Evolutionary conservation across 2,888 invertebrate species (phyloP).

Genomic region (Philereme transversata): DNA sequence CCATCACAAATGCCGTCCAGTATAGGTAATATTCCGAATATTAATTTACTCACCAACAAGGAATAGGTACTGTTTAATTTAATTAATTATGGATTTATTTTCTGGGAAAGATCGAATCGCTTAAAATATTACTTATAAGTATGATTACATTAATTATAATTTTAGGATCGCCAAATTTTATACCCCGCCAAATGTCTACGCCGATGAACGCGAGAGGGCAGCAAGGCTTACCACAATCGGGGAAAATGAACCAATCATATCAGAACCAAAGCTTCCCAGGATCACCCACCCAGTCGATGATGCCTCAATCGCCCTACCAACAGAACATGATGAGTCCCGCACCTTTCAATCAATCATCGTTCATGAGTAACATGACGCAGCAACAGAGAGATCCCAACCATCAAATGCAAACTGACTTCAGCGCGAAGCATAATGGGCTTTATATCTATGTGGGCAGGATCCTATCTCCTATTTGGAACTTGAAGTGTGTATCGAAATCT

Average conservation of each 20-base stretch:
- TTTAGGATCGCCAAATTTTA: conserved; percentile 75
- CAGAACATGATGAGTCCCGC: conserved; percentile 64
- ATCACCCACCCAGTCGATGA: conserved; percentile 59
- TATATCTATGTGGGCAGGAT: conserved; percentile 96
- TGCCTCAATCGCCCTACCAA: conserved; percentile 66
- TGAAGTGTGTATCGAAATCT: conserved; percentile 87
- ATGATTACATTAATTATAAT: conserved; percentile 1
- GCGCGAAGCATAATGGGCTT: conserved; percentile 95
- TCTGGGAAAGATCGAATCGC: too few relatives aligned
- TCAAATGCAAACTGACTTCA: conserved; percentile 75
- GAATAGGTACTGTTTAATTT: too few relatives aligned
- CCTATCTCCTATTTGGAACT: conserved; percentile 94
- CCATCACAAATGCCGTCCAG: conserved; percentile 59
- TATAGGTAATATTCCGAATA: conserved; percentile 49
- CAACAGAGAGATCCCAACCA: conserved; percentile 67
- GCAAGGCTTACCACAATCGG: conserved; percentile 62
- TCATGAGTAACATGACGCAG: conserved; percentile 65
- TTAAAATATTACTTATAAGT: too few relatives aligned
- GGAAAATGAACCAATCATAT: conserved; percentile 67
- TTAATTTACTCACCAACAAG: too few relatives aligned
- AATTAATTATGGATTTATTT: too few relatives aligned
- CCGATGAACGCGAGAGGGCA: conserved; percentile 72
- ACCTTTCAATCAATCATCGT: conserved; percentile 70
- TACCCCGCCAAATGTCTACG: conserved; percentile 79
- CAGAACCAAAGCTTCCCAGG: conserved; percentile 69